Evolutionary conservation across 1,140 invertebrate genomes (phyloP), one percentile per base, ranked within the genome.

Genomic region (Pectinophora gossypiella): DNA sequence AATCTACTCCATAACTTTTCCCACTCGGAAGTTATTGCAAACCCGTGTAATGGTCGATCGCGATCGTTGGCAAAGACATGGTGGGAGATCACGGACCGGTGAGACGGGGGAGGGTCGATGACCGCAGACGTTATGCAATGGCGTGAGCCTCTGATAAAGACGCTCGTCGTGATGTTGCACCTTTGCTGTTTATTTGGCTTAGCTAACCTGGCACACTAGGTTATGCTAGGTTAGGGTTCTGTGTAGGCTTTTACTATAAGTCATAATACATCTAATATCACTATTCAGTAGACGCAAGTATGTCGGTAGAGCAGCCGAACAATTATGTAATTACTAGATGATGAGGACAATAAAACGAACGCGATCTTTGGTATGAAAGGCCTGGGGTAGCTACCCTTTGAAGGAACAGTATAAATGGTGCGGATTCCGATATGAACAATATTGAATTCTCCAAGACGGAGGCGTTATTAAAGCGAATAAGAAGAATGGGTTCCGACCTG

Each of bases 61-160:
- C 36, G 36, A 40, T 40, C 36, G 36, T 16, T 35, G 15, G 27
- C 20, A 51, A 20, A 42, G 38, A 40, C 47, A 48, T 32, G 48
- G 38, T 51, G 48, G 48, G 48, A 51, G 48, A 43, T 51, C 48
- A 40, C 19, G 44, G 44, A 23, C 19, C 12, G 21, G 44, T 10
- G 44, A 21, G 48, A 12, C 27, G 51, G 21, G 45, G 35, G 52
- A 18, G 45, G 46, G 52, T 54, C 52, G 36, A 40, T 48, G 52
- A 54, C 52, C 52, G 45, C 36, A 23, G 42, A 43, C 45, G 44
- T 54, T 54, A 48, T 54, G 52, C 52, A 42, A 42, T 45, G 52
- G 36, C 20, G 38, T 51, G 35, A 51, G 48, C 48, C 48, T 43
- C 36, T 40, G 48, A 51, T 51, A 51, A 51, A 51, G 48, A 51